Evolutionary conservation across 2,888 invertebrate genomes (phyloP), one percentile per base, ranked within the genome.

Genomic region (Acrocyrtus sp.): DNA sequence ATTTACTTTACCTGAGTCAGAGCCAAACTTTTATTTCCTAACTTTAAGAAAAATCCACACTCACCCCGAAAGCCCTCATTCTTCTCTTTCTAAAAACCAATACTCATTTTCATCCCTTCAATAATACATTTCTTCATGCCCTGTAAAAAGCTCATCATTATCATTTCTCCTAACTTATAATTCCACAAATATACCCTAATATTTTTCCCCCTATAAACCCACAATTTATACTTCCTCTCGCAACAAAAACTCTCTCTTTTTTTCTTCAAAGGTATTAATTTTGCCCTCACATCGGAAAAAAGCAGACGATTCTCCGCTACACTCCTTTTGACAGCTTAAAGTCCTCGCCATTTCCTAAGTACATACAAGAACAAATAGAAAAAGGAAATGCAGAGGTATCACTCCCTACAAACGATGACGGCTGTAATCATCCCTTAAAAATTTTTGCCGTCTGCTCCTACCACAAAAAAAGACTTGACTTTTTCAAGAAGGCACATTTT

Each of bases 151-250:
- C 62, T 70, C 70, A 70, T 70, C 63, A 43, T 22, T 27, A 17
- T n/a, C 34, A 43, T 53, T 17, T 57, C 22, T 57, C 48, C 41
- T 12, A 34, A 34, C 34, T 34, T 34, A 34, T 34, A 34, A 34
- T 34, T 34, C 34, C 34, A 34, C 34, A 34, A 34, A 34, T 8
- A 34, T 34, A 34, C 34, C 5, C 5, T 12, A 34, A 34, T 34
- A 34, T 8, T 45, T 22, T 24, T 24, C 53, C 41, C 27, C 24
- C 41, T 6, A 22, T 63, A 62, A 72, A 65, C 72, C 72, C 48
- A 66, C 72, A 72, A 72, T 72, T 72, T 72, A 72, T 66, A 61
- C 56, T 61, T 66, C 66, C 66, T 65, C 50, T 72, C 26, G 15
- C 21, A 15, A 50, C 4, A 50, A 50, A 50, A 50, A 50, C 50